Percentiles rank a stretch among this genome's conserved stretches.
Conservation (phyloP, 2,113 vertebrate species). For the Pardalotus punctatus region DNA sequence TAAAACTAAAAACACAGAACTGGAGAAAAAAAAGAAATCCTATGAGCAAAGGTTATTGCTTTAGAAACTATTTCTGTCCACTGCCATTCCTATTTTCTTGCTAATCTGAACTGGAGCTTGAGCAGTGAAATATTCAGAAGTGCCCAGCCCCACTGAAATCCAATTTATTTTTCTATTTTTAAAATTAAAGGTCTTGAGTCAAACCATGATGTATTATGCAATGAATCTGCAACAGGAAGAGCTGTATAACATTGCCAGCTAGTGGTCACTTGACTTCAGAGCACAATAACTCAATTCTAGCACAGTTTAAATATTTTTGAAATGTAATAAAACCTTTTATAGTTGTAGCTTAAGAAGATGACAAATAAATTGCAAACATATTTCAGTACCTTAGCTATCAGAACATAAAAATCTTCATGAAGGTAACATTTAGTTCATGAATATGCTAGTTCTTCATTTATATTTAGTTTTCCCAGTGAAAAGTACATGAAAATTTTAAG, state of each 20-base stretch:
- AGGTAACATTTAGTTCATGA: not conserved
- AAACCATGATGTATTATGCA: slow-evolving; percentile 36
- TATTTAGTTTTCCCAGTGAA: not conserved
- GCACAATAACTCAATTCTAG: slow-evolving; percentile 21
- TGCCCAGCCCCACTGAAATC: slow-evolving; percentile 30
- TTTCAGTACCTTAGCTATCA: not conserved
- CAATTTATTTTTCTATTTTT: slow-evolving; percentile 62
- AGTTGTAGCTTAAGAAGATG: not conserved
- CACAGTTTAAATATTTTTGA: slow-evolving; percentile 28
- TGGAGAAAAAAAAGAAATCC: not conserved
- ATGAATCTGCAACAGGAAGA: slow-evolving; percentile 27
- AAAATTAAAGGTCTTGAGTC: slow-evolving; percentile 60
- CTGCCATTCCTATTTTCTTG: not conserved
- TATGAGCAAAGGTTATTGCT: slow-evolving; percentile 5
- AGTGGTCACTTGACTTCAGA: slow-evolving; percentile 57
- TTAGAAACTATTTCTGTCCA: not conserved
- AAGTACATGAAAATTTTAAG: not conserved
- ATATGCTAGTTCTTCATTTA: not conserved
- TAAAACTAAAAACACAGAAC: not conserved
- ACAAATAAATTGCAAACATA: not conserved
- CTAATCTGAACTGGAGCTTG: not conserved
- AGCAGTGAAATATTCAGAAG: slow-evolving; percentile 19
- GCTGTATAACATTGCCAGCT: slow-evolving; percentile 69
- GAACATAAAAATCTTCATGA: not conserved
- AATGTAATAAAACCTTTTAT: not conserved